Percentiles rank a stretch among this genome's conserved stretches.
These are phyloP conservation scores for Plagiodera versicolora DNA, from an alignment of 2,888 invertebrate species.

Conservation along the genomic window DNA sequence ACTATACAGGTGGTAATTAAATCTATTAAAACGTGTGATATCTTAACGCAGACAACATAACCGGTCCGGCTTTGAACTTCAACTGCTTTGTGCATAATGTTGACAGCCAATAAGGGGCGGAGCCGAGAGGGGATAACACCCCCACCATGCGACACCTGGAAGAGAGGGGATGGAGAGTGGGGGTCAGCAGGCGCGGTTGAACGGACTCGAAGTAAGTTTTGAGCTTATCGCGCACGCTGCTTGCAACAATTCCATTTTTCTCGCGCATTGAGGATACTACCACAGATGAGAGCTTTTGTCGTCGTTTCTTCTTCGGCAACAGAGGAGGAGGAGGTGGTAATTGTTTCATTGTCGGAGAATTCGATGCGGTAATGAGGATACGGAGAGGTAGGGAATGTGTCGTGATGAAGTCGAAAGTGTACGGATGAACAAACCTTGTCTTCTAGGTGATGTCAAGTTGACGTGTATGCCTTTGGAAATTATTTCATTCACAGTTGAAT, in stretches of 20 bases:
- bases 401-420: too few species aligned
- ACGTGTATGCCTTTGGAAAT: too few species aligned
- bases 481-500: too few species aligned
- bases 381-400: too few species aligned
- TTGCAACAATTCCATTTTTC: slow-evolving; percentile 49
- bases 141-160: slow-evolving; percentile 50
- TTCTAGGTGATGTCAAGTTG: too few species aligned
- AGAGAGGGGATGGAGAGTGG: slow-evolving; percentile 38
- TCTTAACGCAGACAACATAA: slow-evolving; percentile 54
- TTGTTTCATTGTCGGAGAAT: background rate
- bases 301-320: background rate
- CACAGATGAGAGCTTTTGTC: background rate
- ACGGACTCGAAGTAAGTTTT: slow-evolving; percentile 54
- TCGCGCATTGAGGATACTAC: slow-evolving; percentile 13
- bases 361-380: background rate
- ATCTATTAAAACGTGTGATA: slow-evolving; percentile 48
- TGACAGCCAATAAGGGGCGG: slow-evolving; percentile 57
- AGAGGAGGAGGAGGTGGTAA: background rate
- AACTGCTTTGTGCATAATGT: slow-evolving; percentile 56
- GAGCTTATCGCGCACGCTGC: slow-evolving; percentile 39
- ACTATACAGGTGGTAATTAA: slow-evolving; percentile 35
- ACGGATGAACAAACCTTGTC: too few species aligned
- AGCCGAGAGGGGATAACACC: slow-evolving; percentile 53
- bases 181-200: slow-evolving; percentile 49
- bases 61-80: slow-evolving; percentile 54